Conservation (phyloP, 64 coral and sea anemone species). For the Trachythela sp. region DNA sequence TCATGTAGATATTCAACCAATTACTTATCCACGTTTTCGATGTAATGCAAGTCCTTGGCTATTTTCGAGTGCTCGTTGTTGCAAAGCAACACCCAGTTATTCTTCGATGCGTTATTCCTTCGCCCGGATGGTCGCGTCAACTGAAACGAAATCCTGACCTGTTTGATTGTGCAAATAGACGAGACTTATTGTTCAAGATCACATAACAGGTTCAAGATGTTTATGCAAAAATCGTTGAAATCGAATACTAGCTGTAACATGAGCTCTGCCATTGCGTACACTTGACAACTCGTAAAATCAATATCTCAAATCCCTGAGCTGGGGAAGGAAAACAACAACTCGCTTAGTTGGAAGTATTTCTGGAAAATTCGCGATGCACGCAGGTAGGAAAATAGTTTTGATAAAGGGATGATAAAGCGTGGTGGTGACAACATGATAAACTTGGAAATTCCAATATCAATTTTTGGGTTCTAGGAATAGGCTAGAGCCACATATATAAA, state of each 20-base stretch:
- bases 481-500: too few relatives aligned
- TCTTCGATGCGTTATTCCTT: not conserved
- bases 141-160: not conserved
- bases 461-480: too few relatives aligned
- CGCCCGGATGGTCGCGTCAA: not conserved
- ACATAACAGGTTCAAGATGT: not conserved
- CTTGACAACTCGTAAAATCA: not conserved
- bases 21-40: not conserved
- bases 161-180: not conserved
- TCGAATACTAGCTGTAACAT: not conserved
- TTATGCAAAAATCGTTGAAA: not conserved
- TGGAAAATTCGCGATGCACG: not conserved
- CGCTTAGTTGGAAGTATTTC: not conserved
- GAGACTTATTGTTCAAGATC: not conserved
- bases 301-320: not conserved
- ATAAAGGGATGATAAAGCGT: too few relatives aligned
- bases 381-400: not conserved
- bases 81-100: not conserved
- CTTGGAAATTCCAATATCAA: too few relatives aligned
- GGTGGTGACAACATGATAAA: too few relatives aligned
- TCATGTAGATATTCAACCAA: not conserved
- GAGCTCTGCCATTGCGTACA: not conserved
- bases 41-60: not conserved
- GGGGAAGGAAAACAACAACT: not conserved
- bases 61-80: not conserved